Evolutionary conservation across 2,888 invertebrate species (phyloP), one percentile per base, ranked within the genome.

Genomic region (Altica lythri): DNA sequence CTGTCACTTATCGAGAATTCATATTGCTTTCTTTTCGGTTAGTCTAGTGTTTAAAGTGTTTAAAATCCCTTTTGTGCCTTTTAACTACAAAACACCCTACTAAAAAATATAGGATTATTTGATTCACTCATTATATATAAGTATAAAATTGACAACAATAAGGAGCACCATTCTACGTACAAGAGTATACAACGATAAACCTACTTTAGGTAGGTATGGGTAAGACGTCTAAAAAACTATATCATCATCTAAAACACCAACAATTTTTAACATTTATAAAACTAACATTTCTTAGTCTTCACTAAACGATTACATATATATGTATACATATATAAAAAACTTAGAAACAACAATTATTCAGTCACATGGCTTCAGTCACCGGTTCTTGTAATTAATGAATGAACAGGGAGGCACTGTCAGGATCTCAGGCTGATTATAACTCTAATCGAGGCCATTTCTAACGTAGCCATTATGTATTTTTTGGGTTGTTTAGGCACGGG

Each of bases 61-160:
- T 29, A 14, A 1, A 29, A 5, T 43, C 30, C 30, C 29, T 29
- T 14, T 43, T 27, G 5, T 25, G 4, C 29, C 40, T 40, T 12
- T 40, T 9, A 40, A 40, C 43, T n/a, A 17, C 9, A 22, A 16
- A 17, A 8, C 9, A 34, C 10, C 30, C 47, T 60, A 53, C 59
- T 65, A 66, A 64, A 72, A 71, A 71, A 71, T 68, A 70, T 32
- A 30, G 66, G 62, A 66, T 63, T 58, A 61, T 61, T 58, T 62
- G 55, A n/a, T n/a, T 63, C 58, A 47, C 63, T 62, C 61, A 61
- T 37, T 49, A 66, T 71, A 65, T 71, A 69, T 68, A 71, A 69
- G 68, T 71, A 71, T 69, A 70, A 72, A 71, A 70, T 69, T 67
- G 66, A 69, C 68, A 57, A 65, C 65, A 58, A 65, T 63, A 60